Evolutionary conservation across 2,888 invertebrate species (phyloP).

Genomic region (Xestoiulus laeticollis): DNA sequence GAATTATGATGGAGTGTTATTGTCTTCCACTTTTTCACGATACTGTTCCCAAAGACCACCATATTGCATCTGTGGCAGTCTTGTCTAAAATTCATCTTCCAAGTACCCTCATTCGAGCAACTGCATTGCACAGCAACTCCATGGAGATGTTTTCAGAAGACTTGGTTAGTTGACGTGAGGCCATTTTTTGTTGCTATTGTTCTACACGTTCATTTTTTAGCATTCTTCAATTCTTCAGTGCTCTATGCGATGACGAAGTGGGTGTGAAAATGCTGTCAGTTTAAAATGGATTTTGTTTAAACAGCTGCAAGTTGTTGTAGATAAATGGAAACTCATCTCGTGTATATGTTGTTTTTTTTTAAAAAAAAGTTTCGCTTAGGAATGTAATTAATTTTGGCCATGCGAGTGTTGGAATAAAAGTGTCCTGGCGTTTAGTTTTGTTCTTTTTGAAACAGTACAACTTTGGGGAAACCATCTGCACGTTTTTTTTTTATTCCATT

Average conservation of each 20-base stretch:
- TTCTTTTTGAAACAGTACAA: conserved; percentile 35
- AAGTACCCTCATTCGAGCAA: conserved; percentile 23
- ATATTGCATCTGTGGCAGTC: neutral
- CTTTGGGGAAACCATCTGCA: neutral
- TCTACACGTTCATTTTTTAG: conserved; percentile 35
- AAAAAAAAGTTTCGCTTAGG: conserved; percentile 34
- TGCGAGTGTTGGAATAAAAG: conserved; percentile 38
- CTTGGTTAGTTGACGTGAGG: conserved; percentile 17
- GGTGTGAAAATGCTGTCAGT: conserved; percentile 41
- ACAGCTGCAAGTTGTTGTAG: conserved; percentile 39
- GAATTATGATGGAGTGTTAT: neutral
- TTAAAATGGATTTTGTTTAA: conserved; percentile 41
- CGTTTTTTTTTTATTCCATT: neutral
- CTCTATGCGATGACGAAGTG: conserved; percentile 43
- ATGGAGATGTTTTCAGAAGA: neutral
- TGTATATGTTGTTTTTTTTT: neutral
- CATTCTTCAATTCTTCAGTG: neutral
- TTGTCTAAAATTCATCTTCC: neutral
- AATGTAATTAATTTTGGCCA: conserved; percentile 35
- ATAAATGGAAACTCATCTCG: conserved; percentile 41
- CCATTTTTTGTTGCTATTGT: conserved; percentile 41
- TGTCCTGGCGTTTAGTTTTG: conserved; percentile 39
- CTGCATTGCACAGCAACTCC: neutral
- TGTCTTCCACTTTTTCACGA: neutral
- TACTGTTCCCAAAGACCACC: neutral